phyloP scores from a whole-genome alignment of 2,113 vertebrate genomes.

The Cinclus cinclus region DNA sequence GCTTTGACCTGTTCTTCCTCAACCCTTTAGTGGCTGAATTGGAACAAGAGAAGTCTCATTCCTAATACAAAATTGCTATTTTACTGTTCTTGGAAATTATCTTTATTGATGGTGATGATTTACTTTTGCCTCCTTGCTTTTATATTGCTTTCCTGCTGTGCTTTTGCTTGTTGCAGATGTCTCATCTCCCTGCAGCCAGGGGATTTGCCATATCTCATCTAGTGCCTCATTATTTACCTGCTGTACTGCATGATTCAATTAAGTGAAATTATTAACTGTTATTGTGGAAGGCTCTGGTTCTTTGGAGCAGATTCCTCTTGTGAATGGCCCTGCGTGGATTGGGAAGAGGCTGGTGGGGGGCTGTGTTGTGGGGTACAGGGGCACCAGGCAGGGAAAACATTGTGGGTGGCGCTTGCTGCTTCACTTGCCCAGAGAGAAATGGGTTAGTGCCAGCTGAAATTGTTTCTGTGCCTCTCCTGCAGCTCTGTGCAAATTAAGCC shows the following conservation, averaged over 20 bases:
- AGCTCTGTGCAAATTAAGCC: too few relatives aligned
- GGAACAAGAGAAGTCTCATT: neutral
- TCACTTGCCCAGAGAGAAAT: too few relatives aligned
- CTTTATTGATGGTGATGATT: neutral
- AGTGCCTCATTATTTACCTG: too few relatives aligned
- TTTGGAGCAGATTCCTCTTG: too few relatives aligned
- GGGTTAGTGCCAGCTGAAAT: too few relatives aligned
- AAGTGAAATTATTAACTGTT: neutral
- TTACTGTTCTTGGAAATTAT: neutral
- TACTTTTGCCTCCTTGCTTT: neutral
- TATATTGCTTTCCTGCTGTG: neutral
- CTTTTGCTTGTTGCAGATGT: too few relatives aligned
- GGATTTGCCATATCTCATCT: too few relatives aligned
- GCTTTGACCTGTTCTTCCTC: neutral
- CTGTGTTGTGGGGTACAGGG: too few relatives aligned
- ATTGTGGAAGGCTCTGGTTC: neutral
- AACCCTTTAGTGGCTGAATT: neutral
- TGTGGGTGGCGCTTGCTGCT: too few relatives aligned
- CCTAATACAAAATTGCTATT: neutral
- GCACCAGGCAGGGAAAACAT: too few relatives aligned
- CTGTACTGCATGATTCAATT: neutral
- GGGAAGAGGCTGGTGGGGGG: neutral
- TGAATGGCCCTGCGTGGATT: accelerated
- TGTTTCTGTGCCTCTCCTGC: too few relatives aligned
- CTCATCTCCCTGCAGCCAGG: too few relatives aligned